Evolutionary conservation across 2,888 invertebrate species (phyloP), one percentile per base, ranked within the genome.

Genomic region (Hyles lineata): DNA sequence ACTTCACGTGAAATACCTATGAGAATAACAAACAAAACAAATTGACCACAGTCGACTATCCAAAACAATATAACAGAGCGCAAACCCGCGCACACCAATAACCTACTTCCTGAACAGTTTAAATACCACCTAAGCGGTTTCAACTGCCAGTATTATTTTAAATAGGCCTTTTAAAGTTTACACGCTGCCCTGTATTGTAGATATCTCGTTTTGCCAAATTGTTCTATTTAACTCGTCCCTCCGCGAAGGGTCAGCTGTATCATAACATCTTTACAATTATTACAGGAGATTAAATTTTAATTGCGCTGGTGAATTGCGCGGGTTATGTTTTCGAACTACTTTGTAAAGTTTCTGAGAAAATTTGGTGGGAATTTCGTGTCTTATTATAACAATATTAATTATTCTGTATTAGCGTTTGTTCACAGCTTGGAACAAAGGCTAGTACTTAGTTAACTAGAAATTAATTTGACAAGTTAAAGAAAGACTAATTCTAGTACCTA

Each of bases 61-160:
- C 11, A 43, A 43, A 43, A 43, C 43, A 43, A 11, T 43, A 43
- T 43, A 43, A 43, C 43, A 43, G 11, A 9, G 43, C 43, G 43
- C 43, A 43, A 43, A 43, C 43, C 15, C 43, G 43, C 43, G 43
- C 43, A 43, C 43, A 43, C 43, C 43, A 11, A 43, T 43, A 43
- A 43, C 43, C 43, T 11, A 43, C 43, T 17, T 15, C 76, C 77
- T 75, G 74, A 79, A 78, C 74, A 71, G 72, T 17, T 50, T 67
- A 35, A 78, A 78, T 75, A 72, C 75, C 80, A 78, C 75, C 74
- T 79, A 75, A 82, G 69, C 72, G 71, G 67, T 67, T 50, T 67
- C 50, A 50, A 67, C 50, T 43, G 23, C 43, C 43, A 17, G 23
- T 67, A 63, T 63, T 63, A 50, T 67, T 67, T 67, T 21, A 67